A percentile compares a stretch with the other conserved stretches of the same genome.
These are phyloP conservation scores for Troilus luridus DNA, from an alignment of 2,888 invertebrate species.

Conservation along the genomic window DNA sequence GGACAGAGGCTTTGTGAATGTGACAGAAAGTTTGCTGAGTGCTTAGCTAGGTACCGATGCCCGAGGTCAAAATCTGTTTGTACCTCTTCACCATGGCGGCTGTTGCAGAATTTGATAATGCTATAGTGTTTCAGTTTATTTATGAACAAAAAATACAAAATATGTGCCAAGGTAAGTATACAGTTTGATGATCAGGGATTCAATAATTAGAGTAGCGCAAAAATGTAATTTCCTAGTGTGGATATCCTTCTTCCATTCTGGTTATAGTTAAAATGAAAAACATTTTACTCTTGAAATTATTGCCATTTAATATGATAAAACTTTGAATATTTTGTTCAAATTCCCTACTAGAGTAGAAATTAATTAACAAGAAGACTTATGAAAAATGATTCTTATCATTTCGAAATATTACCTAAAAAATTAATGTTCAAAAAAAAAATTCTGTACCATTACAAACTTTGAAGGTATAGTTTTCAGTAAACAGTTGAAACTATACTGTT, in stretches of 20 bases:
- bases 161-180: conserved; percentile 44
- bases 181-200: background rate
- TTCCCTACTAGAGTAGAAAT: too few species aligned
- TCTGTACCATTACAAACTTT: too few species aligned
- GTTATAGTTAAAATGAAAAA: background rate
- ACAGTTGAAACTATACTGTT: too few species aligned
- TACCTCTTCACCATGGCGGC: conserved; percentile 80
- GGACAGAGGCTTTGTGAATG: conserved; percentile 87
- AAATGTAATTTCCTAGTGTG: background rate
- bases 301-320: background rate
- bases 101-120: conserved; percentile 83
- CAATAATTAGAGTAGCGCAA: background rate
- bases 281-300: background rate
- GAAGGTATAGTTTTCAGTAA: too few species aligned
- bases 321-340: too few species aligned
- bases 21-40: conserved; percentile 84
- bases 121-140: conserved; percentile 64
- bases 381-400: too few species aligned
- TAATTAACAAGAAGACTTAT: too few species aligned
- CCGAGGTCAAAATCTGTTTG: conserved; percentile 81
- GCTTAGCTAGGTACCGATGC: conserved; percentile 82
- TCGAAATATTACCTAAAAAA: too few species aligned
- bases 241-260: background rate
- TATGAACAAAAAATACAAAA: background rate
- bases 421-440: too few species aligned